phyloP scores from a whole-genome alignment of 2,797 vertebrate species.

The Diceros bicornis region DNA sequence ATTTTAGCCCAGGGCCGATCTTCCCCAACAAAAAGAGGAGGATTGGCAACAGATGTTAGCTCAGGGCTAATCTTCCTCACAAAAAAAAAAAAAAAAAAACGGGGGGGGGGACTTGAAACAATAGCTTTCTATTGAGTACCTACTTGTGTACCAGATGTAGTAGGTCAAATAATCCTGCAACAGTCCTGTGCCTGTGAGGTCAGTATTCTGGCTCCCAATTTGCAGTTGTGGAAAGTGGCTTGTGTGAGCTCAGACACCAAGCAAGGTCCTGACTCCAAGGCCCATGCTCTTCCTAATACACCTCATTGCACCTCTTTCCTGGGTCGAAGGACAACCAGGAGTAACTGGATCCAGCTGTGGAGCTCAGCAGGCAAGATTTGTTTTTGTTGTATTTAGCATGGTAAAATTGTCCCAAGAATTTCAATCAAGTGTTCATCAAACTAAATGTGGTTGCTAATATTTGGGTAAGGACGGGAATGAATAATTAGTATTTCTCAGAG shows the following conservation, averaged over 20 bases:
- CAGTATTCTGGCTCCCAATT: background rate
- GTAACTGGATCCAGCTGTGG: background rate
- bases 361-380: background rate
- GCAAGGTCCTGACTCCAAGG: background rate
- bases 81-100: no score
- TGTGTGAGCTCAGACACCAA: background rate
- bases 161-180: background rate
- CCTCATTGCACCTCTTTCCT: background rate
- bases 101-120: background rate
- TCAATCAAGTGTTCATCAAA: slow-evolving; percentile 47
- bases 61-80: no score
- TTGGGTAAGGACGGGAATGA: slow-evolving; percentile 48
- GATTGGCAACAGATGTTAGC: no score
- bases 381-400: slow-evolving; percentile 17
- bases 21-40: no score
- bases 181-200: background rate
- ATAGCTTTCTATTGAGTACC: background rate
- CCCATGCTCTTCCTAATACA: background rate
- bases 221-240: background rate
- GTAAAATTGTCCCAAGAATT: slow-evolving; percentile 60
- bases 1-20: no score
- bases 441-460: slow-evolving; percentile 57
- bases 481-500: slow-evolving; percentile 31
- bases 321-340: background rate
- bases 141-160: background rate